Base-by-base conservation (phyloP, 2,797 vertebrate genomes). In the Chiropotes sagulatus region DNA sequence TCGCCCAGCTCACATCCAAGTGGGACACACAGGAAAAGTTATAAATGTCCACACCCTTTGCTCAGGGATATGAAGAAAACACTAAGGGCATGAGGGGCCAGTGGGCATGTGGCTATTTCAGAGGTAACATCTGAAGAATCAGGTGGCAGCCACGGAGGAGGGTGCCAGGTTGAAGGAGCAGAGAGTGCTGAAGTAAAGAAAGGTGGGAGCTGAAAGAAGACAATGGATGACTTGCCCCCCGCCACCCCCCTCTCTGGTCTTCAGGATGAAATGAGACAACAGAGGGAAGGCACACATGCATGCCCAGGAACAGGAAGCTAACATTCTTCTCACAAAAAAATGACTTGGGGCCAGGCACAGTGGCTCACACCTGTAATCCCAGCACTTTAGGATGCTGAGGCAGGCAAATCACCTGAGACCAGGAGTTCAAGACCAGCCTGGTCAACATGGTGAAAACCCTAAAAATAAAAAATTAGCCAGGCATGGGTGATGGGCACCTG, bases 341-440 rank as follows among this genome's bases (percentile, higher is more conserved):
- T 1, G 24, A 61, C n/a, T 50, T 1, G 36, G n/a, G 67, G 33
- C 33, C 4, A 0, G 30, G 15, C 1, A 3, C 7, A 0, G 61
- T 70, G 67, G 67, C 67, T 36, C 9, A 70, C 1, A 4, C 67
- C n/a, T 39, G 67, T 70, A 70, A 70, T 70, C 9, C 19, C 67
- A 39, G 33, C n/a, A 36, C 67, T 70, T 36, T 70, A 19, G 67
- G 19, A 70, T n/a, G 67, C 67, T 5, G 67, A 70, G 67, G 33
- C 67, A 36, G 33, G n/a, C 7, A 7, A 30, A 64, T 64, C 61
- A n/a, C 61, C 61, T 64, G 61, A 17, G 61, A 17, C 15, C 14
- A 22, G n/a, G 19, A 36, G 67, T 36, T 70, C 20, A 4, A 70
- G 67, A 70, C 33, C n/a, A 70, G 17, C n/a, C 33, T 36, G 33